A percentile compares a stretch with the other conserved stretches of the same genome.
Evolutionary conservation across 2,888 invertebrate genomes (phyloP).

Genomic region (Fragum whitleyi): DNA sequence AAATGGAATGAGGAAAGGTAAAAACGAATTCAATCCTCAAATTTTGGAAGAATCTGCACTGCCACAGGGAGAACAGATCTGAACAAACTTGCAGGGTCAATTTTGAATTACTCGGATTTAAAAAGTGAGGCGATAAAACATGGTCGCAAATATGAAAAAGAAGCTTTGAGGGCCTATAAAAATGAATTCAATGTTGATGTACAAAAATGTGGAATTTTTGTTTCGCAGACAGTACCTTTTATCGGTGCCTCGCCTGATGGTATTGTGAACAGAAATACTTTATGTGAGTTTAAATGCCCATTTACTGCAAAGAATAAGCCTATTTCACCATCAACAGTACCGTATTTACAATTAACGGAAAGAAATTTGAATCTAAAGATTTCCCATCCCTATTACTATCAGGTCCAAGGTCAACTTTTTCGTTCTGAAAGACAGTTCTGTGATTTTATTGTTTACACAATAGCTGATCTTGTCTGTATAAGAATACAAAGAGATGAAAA

Average conservation of each 20-base stretch:
- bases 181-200: background rate
- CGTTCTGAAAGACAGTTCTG: constrained; percentile 35
- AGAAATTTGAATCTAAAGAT: background rate
- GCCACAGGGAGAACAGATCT: background rate
- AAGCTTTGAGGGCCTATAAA: background rate
- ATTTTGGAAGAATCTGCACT: background rate
- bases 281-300: constrained; percentile 44
- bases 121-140: background rate
- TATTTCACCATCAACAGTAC: constrained; percentile 28
- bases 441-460: constrained; percentile 42
- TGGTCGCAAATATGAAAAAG: background rate
- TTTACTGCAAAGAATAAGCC: constrained; percentile 22
- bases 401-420: constrained; percentile 48
- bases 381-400: constrained; percentile 45
- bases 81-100: background rate
- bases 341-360: constrained; percentile 20
- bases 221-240: background rate
- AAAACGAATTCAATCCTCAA: background rate
- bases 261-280: background rate
- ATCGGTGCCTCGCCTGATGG: background rate
- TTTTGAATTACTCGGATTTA: background rate
- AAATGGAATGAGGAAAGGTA: background rate
- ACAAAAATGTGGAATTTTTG: background rate
- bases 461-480: constrained; percentile 30
- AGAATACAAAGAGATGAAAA: constrained; percentile 29